These are phyloP conservation scores for Sisyra nigra DNA, from an alignment of 2,888 invertebrate species.

Conservation along the genomic window DNA sequence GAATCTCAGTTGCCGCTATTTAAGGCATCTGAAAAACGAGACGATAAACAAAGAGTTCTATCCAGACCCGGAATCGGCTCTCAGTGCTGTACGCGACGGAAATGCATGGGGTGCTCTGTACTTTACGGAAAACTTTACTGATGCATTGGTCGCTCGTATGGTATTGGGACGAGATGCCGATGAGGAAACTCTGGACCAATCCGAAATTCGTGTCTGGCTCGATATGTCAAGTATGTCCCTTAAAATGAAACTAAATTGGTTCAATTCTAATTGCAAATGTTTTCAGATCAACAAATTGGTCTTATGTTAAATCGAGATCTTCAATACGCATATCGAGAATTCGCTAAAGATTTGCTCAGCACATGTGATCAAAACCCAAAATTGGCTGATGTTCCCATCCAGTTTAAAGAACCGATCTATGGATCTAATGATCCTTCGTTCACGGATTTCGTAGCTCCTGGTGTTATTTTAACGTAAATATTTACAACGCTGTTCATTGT, in stretches of 20 bases:
- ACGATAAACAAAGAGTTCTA: slow-evolving; percentile 58
- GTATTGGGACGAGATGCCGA: slow-evolving; percentile 68
- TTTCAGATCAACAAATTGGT: slow-evolving; percentile 78
- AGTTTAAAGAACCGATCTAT: slow-evolving; percentile 78
- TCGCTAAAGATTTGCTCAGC: slow-evolving; percentile 55
- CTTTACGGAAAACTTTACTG: slow-evolving; percentile 81
- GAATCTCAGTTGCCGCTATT: slow-evolving; percentile 64
- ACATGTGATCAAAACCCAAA: slow-evolving; percentile 69
- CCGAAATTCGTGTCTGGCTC: slow-evolving; percentile 76
- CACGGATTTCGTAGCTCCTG: slow-evolving; percentile 92
- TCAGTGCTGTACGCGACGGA: slow-evolving; percentile 55
- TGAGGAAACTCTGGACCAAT: slow-evolving; percentile 72
- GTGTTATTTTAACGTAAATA: slow-evolving; percentile 81
- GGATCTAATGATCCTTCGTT: slow-evolving; percentile 81
- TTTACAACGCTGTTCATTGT: neutral
- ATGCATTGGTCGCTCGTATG: slow-evolving; percentile 67
- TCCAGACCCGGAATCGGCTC: slow-evolving; percentile 45
- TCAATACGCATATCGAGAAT: slow-evolving; percentile 72
- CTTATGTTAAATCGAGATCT: slow-evolving; percentile 76
- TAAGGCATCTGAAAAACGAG: slow-evolving; percentile 53
- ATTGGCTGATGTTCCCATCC: slow-evolving; percentile 75
- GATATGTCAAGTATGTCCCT: slow-evolving; percentile 68
- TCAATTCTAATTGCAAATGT: neutral
- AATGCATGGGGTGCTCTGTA: slow-evolving; percentile 79
- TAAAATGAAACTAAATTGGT: neutral